phyloP scores from a whole-genome alignment of 2,888 invertebrate species.

The Campopleginae sp. region DNA sequence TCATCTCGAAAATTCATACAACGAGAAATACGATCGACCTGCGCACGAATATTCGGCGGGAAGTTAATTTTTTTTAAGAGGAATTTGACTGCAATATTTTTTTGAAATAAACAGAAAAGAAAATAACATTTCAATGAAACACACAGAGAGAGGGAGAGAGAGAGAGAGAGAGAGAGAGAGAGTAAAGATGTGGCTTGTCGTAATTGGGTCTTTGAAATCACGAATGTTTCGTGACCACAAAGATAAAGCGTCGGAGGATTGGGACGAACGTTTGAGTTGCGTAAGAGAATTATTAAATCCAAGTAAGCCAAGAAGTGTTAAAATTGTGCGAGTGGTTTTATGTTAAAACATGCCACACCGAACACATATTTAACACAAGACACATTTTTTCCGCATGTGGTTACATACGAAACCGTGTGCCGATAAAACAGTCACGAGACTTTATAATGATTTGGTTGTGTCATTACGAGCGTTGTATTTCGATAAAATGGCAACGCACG shows the following conservation, averaged over 20 bases:
- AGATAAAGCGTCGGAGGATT: conserved; percentile 6
- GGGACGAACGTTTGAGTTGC: conserved; percentile 14
- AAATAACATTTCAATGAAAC: neutral
- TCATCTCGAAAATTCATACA: too few species aligned
- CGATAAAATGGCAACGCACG: conserved; percentile 44
- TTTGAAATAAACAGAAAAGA: neutral
- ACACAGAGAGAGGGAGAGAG: too few species aligned
- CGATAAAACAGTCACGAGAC: conserved; percentile 16
- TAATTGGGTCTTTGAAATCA: neutral
- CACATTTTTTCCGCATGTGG: neutral
- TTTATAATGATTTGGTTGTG: conserved; percentile 34
- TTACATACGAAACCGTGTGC: neutral
- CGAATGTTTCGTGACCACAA: neutral
- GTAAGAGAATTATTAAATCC: conserved; percentile 2
- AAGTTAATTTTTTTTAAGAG: neutral
- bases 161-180: too few species aligned
- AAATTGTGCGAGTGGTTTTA: conserved; percentile 7
- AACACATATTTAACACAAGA: neutral
- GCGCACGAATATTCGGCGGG: neutral
- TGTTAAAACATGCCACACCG: conserved; percentile 2
- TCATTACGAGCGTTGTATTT: conserved; percentile 28
- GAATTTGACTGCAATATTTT: neutral
- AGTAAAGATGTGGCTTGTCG: neutral
- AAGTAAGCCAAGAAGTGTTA: neutral
- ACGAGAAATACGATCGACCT: neutral